A percentile compares a stretch with the other conserved stretches of the same genome.
phyloP scores from a whole-genome alignment of 2,888 invertebrate genomes.

The Iphiclides podalirius region DNA sequence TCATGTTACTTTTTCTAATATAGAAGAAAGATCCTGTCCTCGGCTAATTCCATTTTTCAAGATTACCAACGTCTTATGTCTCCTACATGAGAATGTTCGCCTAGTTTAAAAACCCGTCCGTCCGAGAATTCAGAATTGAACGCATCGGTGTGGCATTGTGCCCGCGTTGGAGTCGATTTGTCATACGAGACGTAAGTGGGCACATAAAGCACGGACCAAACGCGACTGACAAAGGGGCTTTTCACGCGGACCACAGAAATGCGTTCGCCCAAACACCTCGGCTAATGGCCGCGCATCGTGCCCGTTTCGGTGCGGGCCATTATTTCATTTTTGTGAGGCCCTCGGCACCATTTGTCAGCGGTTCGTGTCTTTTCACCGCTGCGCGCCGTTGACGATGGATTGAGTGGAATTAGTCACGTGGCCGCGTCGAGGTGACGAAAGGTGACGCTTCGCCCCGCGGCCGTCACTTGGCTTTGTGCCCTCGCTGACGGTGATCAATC shows the following conservation, averaged over 20 bases:
- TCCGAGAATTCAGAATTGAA: constrained; percentile 50
- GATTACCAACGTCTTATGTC: constrained; percentile 22
- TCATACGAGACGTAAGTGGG: constrained; percentile 71
- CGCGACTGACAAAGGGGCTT: constrained; percentile 75
- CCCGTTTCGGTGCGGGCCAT: constrained; percentile 74
- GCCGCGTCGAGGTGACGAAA: constrained; percentile 77
- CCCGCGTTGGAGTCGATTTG: constrained; percentile 61
- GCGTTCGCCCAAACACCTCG: constrained; percentile 78
- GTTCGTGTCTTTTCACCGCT: constrained; percentile 74
- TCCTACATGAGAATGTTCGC: constrained; percentile 32
- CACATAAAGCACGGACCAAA: constrained; percentile 74
- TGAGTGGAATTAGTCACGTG: constrained; percentile 76
- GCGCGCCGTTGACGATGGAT: constrained; percentile 73
- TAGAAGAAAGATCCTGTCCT: neutral
- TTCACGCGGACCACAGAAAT: constrained; percentile 74
- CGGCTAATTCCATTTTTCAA: constrained; percentile 16
- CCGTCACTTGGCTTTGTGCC: constrained; percentile 49
- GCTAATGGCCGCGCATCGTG: constrained; percentile 70
- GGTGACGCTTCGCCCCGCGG: constrained; percentile 65
- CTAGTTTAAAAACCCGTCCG: constrained; percentile 32
- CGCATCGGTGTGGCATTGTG: constrained; percentile 60
- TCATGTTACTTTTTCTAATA: too few relatives aligned
- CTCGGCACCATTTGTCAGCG: constrained; percentile 76
- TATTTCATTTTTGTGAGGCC: constrained; percentile 77
- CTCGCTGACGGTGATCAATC: constrained; percentile 66